Conservation (phyloP, 1,140 invertebrate species). For the Phocides pigmalion region DNA sequence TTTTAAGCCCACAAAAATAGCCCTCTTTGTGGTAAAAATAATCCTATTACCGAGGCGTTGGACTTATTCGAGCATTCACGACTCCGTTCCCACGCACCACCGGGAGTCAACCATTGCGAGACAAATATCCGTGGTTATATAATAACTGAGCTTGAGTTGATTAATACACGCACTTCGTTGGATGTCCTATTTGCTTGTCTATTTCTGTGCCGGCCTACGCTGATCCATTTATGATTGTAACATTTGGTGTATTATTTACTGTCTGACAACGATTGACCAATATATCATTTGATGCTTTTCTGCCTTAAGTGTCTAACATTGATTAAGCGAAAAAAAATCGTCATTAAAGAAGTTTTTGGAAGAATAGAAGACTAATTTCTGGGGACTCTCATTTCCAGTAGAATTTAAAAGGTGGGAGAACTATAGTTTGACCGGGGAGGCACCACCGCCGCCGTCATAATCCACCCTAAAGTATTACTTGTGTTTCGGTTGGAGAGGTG, state of each 20-base stretch:
- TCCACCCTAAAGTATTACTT: too few relatives aligned
- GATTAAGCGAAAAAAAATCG: too few relatives aligned
- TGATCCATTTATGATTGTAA: conserved; percentile 36
- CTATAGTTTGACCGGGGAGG: too few relatives aligned
- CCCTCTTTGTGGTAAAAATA: conserved; percentile 14
- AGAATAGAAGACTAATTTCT: too few relatives aligned
- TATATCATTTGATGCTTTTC: too few relatives aligned
- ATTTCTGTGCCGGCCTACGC: conserved; percentile 31
- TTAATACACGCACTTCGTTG: conserved; percentile 10
- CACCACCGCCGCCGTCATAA: too few relatives aligned
- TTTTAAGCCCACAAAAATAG: conserved; percentile 1
- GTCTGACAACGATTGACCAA: too few relatives aligned
- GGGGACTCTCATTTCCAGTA: too few relatives aligned
- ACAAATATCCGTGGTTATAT: conserved; percentile 1
- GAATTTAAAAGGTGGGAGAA: too few relatives aligned
- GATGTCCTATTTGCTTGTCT: conserved; percentile 39
- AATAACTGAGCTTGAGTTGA: conserved; percentile 8
- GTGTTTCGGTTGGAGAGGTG: too few relatives aligned
- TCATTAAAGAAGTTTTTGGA: too few relatives aligned
- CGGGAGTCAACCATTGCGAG: neutral
- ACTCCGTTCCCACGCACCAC: conserved; percentile 2
- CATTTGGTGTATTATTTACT: neutral
- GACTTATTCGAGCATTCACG: conserved; percentile 14
- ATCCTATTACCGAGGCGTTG: conserved; percentile 6
- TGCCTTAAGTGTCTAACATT: too few relatives aligned